Evolutionary conservation across 2,888 invertebrate genomes (phyloP).

Genomic region (Halocaridina rubra): DNA sequence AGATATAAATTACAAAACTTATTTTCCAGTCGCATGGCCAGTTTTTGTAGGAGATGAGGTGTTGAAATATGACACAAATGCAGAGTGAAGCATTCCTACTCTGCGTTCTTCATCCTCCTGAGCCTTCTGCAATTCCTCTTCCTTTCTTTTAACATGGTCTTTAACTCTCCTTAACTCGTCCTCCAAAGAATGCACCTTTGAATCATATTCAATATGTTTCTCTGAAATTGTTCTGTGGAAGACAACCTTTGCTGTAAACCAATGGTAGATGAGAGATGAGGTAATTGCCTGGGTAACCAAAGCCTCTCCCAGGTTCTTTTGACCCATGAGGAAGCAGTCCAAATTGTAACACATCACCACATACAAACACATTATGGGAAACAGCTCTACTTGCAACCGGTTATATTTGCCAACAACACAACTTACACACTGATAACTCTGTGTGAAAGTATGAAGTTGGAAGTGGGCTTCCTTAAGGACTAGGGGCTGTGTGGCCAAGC

Average conservation of each 20-base stretch:
- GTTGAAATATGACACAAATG: slow-evolving; percentile 45
- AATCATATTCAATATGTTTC: not conserved
- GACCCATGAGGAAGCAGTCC: too few species aligned
- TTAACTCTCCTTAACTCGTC: not conserved
- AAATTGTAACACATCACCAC: not conserved
- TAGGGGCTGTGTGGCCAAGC: too few species aligned
- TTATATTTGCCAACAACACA: too few species aligned
- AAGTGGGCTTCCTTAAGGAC: too few species aligned
- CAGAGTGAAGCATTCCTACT: slow-evolving; percentile 36
- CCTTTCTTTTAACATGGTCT: slow-evolving; percentile 2
- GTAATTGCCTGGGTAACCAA: too few species aligned
- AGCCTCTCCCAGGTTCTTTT: too few species aligned
- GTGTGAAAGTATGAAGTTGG: too few species aligned
- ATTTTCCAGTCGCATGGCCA: not conserved
- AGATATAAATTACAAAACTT: too few species aligned
- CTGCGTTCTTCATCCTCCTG: slow-evolving; percentile 37
- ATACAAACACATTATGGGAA: not conserved
- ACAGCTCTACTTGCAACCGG: too few species aligned
- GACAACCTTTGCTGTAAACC: too few species aligned
- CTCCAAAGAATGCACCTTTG: not conserved
- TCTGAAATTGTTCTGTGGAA: slow-evolving; percentile 23
- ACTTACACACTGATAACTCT: too few species aligned
- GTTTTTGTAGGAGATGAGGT: not conserved
- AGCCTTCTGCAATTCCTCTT: slow-evolving; percentile 21
- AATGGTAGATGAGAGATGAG: too few species aligned